Evolutionary conservation across 2,888 invertebrate genomes (phyloP).

Genomic region (Pterostichus niger): DNA sequence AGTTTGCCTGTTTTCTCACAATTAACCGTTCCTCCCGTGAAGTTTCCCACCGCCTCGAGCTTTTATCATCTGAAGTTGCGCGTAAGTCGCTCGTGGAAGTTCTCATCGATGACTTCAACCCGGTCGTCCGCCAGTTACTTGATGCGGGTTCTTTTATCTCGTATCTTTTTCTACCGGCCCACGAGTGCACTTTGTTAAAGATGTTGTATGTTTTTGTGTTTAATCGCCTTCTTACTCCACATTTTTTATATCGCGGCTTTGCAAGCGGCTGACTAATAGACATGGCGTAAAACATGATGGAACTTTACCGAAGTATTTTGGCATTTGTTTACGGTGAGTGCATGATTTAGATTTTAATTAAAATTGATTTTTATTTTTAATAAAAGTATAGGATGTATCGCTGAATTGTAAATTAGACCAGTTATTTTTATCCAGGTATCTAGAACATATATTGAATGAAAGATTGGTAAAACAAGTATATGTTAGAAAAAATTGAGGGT

Average conservation of each 20-base stretch:
- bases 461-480: too few relatives aligned
- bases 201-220: conserved; percentile 53
- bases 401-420: too few relatives aligned
- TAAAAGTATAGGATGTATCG: too few relatives aligned
- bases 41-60: neutral
- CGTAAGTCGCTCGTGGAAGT: too few relatives aligned
- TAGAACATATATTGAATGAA: too few relatives aligned
- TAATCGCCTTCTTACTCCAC: conserved; percentile 36
- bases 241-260: conserved; percentile 28
- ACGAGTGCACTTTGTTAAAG: conserved; percentile 53
- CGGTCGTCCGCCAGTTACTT: neutral
- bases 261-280: conserved; percentile 28
- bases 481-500: too few relatives aligned
- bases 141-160: conserved; percentile 52
- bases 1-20: conserved; percentile 6
- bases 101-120: neutral
- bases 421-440: too few relatives aligned
- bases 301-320: neutral
- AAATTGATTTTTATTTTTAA: neutral
- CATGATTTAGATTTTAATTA: neutral
- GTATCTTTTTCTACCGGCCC: conserved; percentile 2
- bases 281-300: conserved; percentile 15
- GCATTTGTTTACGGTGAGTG: neutral
- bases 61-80: conserved; percentile 17
- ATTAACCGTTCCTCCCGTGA: neutral